Evolutionary conservation across 1,140 invertebrate genomes (phyloP), one percentile per base, ranked within the genome.

Genomic region (Drosophila gunungcola): DNA sequence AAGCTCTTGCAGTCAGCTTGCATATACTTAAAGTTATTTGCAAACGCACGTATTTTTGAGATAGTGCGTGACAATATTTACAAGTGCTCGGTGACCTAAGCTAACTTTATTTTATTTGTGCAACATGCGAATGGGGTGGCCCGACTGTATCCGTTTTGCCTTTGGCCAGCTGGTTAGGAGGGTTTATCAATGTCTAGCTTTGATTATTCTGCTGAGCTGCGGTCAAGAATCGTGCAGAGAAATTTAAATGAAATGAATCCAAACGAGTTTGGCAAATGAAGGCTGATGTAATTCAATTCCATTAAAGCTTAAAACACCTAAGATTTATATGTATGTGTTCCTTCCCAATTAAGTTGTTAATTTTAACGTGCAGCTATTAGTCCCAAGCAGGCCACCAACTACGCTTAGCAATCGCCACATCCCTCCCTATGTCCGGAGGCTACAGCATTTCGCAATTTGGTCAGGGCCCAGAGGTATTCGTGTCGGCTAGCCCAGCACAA

Each of bases 51-150:
- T 64, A 12, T 43, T 42, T 39, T 32, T 49, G 34, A 36, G 10
- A 21, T 3, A 45, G 25, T 29, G 62, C 77, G 76, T 81, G 80
- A 84, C 80, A 75, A 82, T 83, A 83, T 81, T 83, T 74, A 74
- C 78, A 78, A 83, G 69, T 70, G 56, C 58, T 56, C 48, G 39
- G 63, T 63, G 69, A 69, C 74, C 80, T 74, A 78, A 67, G 64
- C 64, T 69, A 82, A 82, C 73, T 78, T 65, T 80, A 75, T 80
- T 80, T 73, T 77, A 76, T 82, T 83, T 73, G 73, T 69, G 69
- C 69, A 74, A 63, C 51, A 43, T 32, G 69, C 56, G 38, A 12
- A 45, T 63, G 54, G 61, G 72, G 46, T 58, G 49, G 32, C 43
- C 10, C 4, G 57, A 63, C 53, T 7, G 38, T 13, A 58, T 48